Conservation (phyloP, 2,888 invertebrate genomes). For the Ariolimax columbianus region DNA sequence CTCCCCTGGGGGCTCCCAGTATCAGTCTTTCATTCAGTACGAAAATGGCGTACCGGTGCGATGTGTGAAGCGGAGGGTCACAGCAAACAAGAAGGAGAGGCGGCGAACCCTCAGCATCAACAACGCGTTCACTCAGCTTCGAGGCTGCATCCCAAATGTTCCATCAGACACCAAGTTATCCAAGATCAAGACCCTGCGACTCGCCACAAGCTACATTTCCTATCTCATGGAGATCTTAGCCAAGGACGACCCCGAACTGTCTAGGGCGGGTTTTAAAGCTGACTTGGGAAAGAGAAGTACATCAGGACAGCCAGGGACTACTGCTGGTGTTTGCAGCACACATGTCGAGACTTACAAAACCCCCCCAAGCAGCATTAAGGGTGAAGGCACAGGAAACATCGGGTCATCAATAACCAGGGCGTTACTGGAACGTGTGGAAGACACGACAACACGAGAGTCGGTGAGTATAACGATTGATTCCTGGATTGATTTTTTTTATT, state of each 20-base stretch:
- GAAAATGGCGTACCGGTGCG: conserved; percentile 65
- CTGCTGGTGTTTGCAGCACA: neutral
- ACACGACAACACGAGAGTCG: conserved; percentile 29
- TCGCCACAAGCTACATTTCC: conserved; percentile 86
- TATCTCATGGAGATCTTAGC: conserved; percentile 90
- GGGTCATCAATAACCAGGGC: neutral
- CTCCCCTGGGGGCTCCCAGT: conserved; percentile 54
- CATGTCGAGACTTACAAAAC: neutral
- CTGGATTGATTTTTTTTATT: neutral
- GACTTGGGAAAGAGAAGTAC: conserved; percentile 83
- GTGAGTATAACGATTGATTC: no score
- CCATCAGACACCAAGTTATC: conserved; percentile 96
- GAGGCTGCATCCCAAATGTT: conserved; percentile 97
- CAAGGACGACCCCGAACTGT: conserved; percentile 86
- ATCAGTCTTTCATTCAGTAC: conserved; percentile 57
- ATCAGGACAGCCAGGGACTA: neutral
- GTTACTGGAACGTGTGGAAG: conserved; percentile 25
- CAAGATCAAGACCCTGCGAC: conserved; percentile 93
- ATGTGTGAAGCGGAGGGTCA: conserved; percentile 79
- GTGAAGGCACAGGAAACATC: conserved; percentile 1
- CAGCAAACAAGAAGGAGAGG: conserved; percentile 96
- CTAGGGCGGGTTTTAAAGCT: conserved; percentile 88
- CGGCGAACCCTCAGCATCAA: conserved; percentile 95
- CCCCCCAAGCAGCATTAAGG: neutral
- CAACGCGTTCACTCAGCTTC: conserved; percentile 92